A percentile compares a stretch with the other conserved stretches of the same genome.
Conservation (phyloP, 2,888 invertebrate species). For the Nymphalis urticae region DNA sequence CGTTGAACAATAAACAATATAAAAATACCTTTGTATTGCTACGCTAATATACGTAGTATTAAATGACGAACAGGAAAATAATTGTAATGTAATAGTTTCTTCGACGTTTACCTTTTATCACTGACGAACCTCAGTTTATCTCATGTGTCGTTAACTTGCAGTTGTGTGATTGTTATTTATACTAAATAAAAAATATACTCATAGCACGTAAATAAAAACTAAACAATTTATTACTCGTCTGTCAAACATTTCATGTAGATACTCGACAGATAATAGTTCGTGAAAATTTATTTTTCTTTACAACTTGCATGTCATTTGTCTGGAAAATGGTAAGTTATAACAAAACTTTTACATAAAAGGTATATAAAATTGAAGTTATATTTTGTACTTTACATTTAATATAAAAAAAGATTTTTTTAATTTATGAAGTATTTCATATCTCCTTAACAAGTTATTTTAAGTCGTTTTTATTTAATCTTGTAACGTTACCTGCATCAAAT, state of each 20-base stretch:
- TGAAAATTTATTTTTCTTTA: constrained; percentile 23
- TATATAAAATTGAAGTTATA: too few relatives aligned
- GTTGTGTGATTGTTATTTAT: constrained; percentile 14
- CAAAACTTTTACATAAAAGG: too few relatives aligned
- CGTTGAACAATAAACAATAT: not conserved
- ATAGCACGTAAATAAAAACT: not conserved
- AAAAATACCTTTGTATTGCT: not conserved
- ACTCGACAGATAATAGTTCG: constrained; percentile 23
- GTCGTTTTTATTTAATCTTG: too few relatives aligned
- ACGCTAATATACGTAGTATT: not conserved
- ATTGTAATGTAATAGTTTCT: constrained; percentile 13
- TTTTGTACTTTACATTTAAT: too few relatives aligned
- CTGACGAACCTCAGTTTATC: constrained; percentile 11
- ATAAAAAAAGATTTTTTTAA: too few relatives aligned
- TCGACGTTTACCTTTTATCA: constrained; percentile 13
- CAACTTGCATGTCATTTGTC: constrained; percentile 5
- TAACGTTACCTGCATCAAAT: too few relatives aligned
- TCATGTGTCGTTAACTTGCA: not conserved
- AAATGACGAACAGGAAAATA: constrained; percentile 27
- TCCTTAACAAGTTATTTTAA: too few relatives aligned
- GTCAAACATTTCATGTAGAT: constrained; percentile 20
- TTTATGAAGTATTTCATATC: too few relatives aligned
- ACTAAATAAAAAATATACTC: constrained; percentile 6
- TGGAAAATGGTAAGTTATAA: constrained; percentile 27
- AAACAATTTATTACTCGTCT: constrained; percentile 27